Conservation (phyloP, 2,888 invertebrate species). For the Drosophila recens region DNA sequence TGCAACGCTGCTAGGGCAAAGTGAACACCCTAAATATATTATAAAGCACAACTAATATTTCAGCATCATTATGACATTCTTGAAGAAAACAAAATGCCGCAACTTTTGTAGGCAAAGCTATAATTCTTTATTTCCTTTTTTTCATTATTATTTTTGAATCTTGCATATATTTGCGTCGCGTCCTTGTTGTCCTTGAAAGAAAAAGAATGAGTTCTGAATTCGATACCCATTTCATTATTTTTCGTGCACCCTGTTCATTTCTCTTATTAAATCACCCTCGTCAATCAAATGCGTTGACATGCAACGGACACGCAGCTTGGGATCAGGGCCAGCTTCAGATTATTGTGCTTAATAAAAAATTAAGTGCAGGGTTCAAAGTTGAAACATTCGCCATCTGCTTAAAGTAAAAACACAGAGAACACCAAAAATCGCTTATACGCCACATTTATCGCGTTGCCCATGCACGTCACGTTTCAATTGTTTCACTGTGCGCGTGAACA, state of each 20-base stretch:
- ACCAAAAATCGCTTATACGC: constrained; percentile 64
- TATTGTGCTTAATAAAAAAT: constrained; percentile 75
- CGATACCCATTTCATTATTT: constrained; percentile 34
- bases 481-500: constrained; percentile 60
- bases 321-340: constrained; percentile 46
- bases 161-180: constrained; percentile 37
- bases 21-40: too few species aligned
- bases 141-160: constrained; percentile 12
- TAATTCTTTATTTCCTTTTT: background rate
- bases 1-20: too few species aligned
- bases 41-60: too few species aligned
- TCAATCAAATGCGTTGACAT: constrained; percentile 80
- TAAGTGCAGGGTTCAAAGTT: constrained; percentile 73
- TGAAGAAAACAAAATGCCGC: too few species aligned
- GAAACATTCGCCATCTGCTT: constrained; percentile 66
- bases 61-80: too few species aligned
- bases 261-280: constrained; percentile 79
- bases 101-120: background rate
- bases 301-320: constrained; percentile 37
- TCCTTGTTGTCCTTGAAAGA: constrained; percentile 12
- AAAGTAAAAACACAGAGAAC: constrained; percentile 41
- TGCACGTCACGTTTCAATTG: constrained; percentile 75
- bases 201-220: constrained; percentile 20
- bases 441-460: constrained; percentile 47
- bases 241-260: constrained; percentile 38